These are phyloP conservation scores for Radopholus similis DNA, from an alignment of 1,140 invertebrate species.

Conservation along the genomic window DNA sequence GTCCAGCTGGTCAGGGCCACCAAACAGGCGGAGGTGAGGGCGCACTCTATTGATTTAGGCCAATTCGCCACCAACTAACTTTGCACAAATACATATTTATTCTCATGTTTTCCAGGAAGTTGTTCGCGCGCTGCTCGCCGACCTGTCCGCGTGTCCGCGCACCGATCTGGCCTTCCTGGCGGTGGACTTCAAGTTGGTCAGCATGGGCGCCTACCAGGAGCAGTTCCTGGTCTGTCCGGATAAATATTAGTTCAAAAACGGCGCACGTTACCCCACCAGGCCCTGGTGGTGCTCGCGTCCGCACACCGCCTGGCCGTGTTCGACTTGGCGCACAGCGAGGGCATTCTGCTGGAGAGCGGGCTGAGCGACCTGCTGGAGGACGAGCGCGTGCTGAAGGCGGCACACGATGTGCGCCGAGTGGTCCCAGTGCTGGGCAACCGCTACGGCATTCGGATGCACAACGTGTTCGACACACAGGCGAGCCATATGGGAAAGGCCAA, in stretches of 20 bases:
- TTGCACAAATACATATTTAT: background rate
- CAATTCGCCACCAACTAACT: background rate
- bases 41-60: background rate
- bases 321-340: constrained; percentile 80
- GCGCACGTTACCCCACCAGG: too few species aligned
- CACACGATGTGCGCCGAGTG: constrained; percentile 88
- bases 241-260: too few species aligned
- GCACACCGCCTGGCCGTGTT: constrained; percentile 68
- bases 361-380: constrained; percentile 77
- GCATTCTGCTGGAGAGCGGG: constrained; percentile 73
- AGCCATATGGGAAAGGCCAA: constrained; percentile 26
- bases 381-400: constrained; percentile 76
- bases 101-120: constrained; percentile 25
- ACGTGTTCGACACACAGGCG: constrained; percentile 92
- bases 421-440: constrained; percentile 82
- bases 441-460: constrained; percentile 77
- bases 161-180: constrained; percentile 42
- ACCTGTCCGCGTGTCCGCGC: constrained; percentile 21
- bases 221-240: background rate
- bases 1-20: constrained; percentile 54
- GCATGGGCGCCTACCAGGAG: constrained; percentile 30
- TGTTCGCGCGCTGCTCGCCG: constrained; percentile 26
- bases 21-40: constrained; percentile 41
- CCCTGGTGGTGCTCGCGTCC: constrained; percentile 51
- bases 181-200: constrained; percentile 56